These are phyloP conservation scores for Pollenia angustigena DNA, from an alignment of 2,888 invertebrate species.

Conservation along the genomic window DNA sequence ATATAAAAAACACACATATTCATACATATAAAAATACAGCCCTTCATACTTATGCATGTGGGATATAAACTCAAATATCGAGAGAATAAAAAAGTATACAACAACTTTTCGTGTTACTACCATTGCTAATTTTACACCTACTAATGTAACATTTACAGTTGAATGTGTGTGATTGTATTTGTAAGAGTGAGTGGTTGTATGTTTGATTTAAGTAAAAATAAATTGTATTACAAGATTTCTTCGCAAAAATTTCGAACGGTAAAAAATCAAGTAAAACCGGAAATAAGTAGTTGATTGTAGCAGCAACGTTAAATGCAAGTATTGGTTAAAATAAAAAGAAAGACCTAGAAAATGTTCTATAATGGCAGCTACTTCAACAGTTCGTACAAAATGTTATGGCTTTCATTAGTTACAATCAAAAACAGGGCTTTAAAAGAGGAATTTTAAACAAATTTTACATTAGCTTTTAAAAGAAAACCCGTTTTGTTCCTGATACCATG, in stretches of 20 bases:
- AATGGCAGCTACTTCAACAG: slow-evolving; percentile 21
- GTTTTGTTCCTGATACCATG: too few relatives aligned
- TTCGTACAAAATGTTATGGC: background rate
- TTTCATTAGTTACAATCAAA: slow-evolving; percentile 10
- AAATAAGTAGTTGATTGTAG: slow-evolving; percentile 12
- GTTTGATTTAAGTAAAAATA: background rate
- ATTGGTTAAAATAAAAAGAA: background rate
- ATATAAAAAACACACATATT: background rate
- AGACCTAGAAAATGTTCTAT: background rate
- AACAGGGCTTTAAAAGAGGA: background rate
- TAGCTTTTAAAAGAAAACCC: too few relatives aligned
- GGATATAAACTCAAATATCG: slow-evolving; percentile 56
- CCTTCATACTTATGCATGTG: background rate
- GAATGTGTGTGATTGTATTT: slow-evolving; percentile 8
- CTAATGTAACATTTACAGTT: slow-evolving; percentile 12
- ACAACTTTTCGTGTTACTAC: background rate
- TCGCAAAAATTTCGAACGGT: background rate
- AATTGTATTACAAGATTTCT: slow-evolving; percentile 36
- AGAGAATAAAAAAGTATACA: slow-evolving; percentile 53
- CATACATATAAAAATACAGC: background rate
- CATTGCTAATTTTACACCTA: slow-evolving; percentile 30
- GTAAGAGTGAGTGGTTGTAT: background rate
- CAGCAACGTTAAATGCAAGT: background rate
- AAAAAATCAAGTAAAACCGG: background rate
- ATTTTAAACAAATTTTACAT: background rate